Evolutionary conservation across 2,888 invertebrate genomes (phyloP).

Genomic region (Phoenoteleia sp.): DNA sequence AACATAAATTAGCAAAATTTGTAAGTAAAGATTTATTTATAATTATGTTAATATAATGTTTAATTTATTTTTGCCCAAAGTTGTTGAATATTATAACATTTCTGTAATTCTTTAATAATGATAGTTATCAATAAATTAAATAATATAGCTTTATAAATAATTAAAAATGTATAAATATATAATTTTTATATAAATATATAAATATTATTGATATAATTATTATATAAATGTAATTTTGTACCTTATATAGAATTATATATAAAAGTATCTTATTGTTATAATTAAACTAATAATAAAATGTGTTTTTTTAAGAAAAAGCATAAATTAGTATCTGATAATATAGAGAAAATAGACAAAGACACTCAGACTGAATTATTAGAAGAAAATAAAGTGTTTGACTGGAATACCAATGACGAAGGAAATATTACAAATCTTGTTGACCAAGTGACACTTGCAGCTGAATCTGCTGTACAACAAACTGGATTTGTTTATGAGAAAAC

Average conservation of each 20-base stretch:
- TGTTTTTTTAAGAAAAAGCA: constrained; percentile 51
- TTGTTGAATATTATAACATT: too few relatives aligned
- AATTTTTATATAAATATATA: too few relatives aligned
- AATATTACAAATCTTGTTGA: constrained; percentile 88
- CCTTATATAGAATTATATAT: neutral
- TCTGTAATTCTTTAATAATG: neutral
- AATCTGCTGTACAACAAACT: constrained; percentile 90
- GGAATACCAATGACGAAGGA: constrained; percentile 76
- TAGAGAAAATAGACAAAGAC: constrained; percentile 46
- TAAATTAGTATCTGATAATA: constrained; percentile 17
- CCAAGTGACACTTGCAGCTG: constrained; percentile 93
- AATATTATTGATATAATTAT: too few relatives aligned
- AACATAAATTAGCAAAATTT: constrained; percentile 87
- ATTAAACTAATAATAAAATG: neutral
- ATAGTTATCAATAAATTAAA: neutral
- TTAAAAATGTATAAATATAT: too few relatives aligned
- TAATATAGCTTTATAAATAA: too few relatives aligned
- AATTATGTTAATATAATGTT: too few relatives aligned
- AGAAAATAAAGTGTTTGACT: constrained; percentile 74
- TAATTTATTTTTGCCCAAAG: too few relatives aligned
- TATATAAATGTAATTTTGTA: neutral
- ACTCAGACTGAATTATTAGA: constrained; percentile 79
- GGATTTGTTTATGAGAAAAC: constrained; percentile 96
- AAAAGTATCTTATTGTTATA: too few relatives aligned
- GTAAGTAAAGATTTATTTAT: too few relatives aligned